Conservation (phyloP, 2,888 invertebrate genomes). For the Drosophila cracens region DNA sequence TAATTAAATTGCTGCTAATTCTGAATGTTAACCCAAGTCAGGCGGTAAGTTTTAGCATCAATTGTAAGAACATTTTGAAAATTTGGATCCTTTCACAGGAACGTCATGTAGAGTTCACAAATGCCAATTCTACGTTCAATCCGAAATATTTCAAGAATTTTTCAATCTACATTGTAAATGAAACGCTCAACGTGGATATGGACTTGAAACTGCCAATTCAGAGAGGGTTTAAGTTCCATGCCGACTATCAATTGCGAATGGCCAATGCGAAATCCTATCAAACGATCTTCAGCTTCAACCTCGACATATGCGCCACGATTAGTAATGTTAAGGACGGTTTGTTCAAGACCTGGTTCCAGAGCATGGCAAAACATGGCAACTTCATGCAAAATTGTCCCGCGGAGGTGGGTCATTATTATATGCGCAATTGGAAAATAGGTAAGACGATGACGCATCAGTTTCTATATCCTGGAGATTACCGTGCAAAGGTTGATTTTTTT, state of each 20-base stretch:
- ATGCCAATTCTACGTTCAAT: slow-evolving; percentile 33
- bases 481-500: slow-evolving; percentile 6
- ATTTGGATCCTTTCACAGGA: slow-evolving; percentile 31
- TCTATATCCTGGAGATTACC: slow-evolving; percentile 44
- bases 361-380: slow-evolving; percentile 57
- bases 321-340: slow-evolving; percentile 54
- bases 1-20: slow-evolving; percentile 5
- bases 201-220: slow-evolving; percentile 37
- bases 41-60: slow-evolving; percentile 39
- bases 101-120: slow-evolving; percentile 41
- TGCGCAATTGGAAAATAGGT: slow-evolving; percentile 62
- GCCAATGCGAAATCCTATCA: slow-evolving; percentile 65
- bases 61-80: neutral
- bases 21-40: neutral
- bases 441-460: slow-evolving; percentile 52
- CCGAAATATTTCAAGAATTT: slow-evolving; percentile 57
- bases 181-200: slow-evolving; percentile 55
- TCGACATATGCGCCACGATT: slow-evolving; percentile 55
- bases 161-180: slow-evolving; percentile 23
- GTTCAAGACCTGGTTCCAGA: slow-evolving; percentile 63
- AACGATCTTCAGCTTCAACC: slow-evolving; percentile 49
- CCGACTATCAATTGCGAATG: slow-evolving; percentile 60
- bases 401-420: slow-evolving; percentile 56
- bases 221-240: slow-evolving; percentile 45
- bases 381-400: slow-evolving; percentile 71